These are phyloP conservation scores for Melanotaenia duboulayi DNA, from an alignment of 2,113 vertebrate genomes.

Conservation along the genomic window DNA sequence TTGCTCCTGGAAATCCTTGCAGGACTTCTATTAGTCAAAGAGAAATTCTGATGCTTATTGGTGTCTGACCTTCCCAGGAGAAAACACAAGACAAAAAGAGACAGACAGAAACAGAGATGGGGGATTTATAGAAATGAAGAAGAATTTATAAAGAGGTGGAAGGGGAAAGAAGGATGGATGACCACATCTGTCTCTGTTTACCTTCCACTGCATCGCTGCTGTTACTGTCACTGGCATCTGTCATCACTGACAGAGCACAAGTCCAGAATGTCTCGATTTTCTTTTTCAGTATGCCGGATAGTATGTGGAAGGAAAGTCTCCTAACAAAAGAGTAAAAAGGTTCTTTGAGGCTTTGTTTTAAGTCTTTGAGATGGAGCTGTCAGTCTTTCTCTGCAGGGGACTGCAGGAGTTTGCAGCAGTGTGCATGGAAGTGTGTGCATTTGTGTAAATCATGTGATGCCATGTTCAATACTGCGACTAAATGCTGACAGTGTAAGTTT, in stretches of 20 bases:
- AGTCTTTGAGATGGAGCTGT: neutral
- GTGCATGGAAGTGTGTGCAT: neutral
- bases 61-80: conserved; percentile 43
- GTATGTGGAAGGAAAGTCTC: neutral
- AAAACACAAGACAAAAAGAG: conserved; percentile 1
- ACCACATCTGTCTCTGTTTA: conserved; percentile 61
- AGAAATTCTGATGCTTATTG: conserved; percentile 68
- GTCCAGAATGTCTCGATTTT: conserved; percentile 18
- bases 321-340: neutral
- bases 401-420: too few relatives aligned
- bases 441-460: conserved; percentile 10
- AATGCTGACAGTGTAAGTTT: conserved; percentile 34
- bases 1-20: conserved; percentile 52
- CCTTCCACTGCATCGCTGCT: conserved; percentile 30
- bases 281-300: conserved; percentile 11
- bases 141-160: conserved; percentile 13
- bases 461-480: conserved; percentile 28
- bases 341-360: neutral
- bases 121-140: conserved; percentile 6
- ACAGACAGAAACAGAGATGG: conserved; percentile 1
- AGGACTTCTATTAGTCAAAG: conserved; percentile 45
- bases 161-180: conserved; percentile 46
- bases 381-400: neutral
- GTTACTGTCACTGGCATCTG: conserved; percentile 23
- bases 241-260: conserved; percentile 20